Conservation (phyloP, 2,888 invertebrate genomes). For the Exephanes ischioxanthus region DNA sequence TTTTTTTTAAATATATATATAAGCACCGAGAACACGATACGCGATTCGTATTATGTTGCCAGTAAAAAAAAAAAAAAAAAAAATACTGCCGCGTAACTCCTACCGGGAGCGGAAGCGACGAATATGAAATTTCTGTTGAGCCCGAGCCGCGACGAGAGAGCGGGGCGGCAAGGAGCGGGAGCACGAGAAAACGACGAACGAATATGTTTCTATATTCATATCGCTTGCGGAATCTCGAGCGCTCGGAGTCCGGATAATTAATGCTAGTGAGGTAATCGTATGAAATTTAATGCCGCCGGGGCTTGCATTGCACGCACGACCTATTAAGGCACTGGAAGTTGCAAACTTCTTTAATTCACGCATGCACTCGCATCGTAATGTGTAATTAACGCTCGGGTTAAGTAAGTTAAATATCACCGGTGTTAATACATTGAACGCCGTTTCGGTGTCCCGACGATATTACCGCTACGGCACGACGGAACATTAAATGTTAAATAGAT, state of each 20-base stretch:
- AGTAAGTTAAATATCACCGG: conserved; percentile 28
- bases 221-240: conserved; percentile 48
- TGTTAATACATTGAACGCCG: conserved; percentile 13
- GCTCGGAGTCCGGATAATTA: conserved; percentile 39
- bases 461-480: not conserved
- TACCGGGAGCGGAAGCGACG: not conserved
- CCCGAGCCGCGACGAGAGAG: conserved; percentile 6
- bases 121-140: conserved; percentile 11
- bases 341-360: conserved; percentile 47
- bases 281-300: conserved; percentile 48
- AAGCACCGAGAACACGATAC: conserved; percentile 15
- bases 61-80: conserved; percentile 10
- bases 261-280: conserved; percentile 50
- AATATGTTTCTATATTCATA: conserved; percentile 29
- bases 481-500: conserved; percentile 18
- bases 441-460: not conserved
- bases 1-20: not conserved
- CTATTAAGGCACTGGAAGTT: conserved; percentile 51
- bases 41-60: conserved; percentile 19
- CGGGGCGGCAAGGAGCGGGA: not conserved
- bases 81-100: not conserved
- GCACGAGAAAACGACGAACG: conserved; percentile 11
- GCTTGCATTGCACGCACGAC: conserved; percentile 55
- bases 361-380: conserved; percentile 37
- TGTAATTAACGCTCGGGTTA: conserved; percentile 46